Percentiles rank a stretch among this genome's conserved stretches.
phyloP scores from a whole-genome alignment of 2,797 vertebrate genomes.

The Pteropus rufus region DNA sequence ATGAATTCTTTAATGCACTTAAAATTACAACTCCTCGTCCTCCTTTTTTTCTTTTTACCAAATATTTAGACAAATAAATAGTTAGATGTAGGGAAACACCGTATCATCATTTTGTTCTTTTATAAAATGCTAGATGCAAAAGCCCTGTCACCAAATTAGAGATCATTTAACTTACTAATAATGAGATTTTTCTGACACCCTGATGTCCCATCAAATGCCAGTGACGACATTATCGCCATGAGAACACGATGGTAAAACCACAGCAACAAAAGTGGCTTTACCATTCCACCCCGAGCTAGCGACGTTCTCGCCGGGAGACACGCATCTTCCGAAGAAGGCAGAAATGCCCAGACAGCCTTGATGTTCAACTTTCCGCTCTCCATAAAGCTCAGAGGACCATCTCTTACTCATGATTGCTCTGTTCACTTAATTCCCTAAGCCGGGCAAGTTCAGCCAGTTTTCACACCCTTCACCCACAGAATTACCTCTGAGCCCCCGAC shows the following conservation, averaged over 20 bases:
- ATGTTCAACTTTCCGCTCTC: neutral
- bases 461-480: neutral
- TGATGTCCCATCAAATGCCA: neutral
- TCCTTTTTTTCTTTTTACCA: neutral
- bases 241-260: conserved; percentile 21
- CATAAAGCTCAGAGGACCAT: neutral
- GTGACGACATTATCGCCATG: neutral
- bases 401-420: neutral
- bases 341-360: neutral
- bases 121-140: neutral
- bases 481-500: neutral
- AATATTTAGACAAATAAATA: neutral
- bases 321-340: conserved; percentile 19
- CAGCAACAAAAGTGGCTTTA: neutral
- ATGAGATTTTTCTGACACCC: conserved; percentile 4
- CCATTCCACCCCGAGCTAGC: neutral
- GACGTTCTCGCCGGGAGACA: neutral
- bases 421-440: neutral
- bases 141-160: neutral
- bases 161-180: conserved; percentile 43
- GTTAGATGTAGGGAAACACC: neutral
- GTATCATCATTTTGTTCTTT: neutral
- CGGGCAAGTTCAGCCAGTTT: neutral
- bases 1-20: neutral
- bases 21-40: neutral